Evolutionary conservation across 2,888 invertebrate genomes (phyloP).

Genomic region (Deroplatys truncata): DNA sequence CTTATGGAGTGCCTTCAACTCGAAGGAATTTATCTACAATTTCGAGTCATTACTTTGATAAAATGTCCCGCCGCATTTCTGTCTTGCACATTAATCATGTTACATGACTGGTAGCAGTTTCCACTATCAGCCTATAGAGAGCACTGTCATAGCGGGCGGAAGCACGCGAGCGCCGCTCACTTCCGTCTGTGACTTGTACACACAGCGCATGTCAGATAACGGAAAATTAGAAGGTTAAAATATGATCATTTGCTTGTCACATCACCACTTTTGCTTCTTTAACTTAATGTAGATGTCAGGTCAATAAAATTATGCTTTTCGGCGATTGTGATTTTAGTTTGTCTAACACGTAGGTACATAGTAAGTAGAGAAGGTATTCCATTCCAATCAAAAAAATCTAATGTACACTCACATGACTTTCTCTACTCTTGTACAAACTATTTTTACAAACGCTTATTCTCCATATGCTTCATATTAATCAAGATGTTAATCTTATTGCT

Average conservation of each 20-base stretch:
- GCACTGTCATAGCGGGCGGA: neutral
- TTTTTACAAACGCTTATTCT: no score
- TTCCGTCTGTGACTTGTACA: neutral
- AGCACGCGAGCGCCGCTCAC: no score
- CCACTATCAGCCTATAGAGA: neutral
- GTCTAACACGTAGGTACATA: no score
- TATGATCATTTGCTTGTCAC: neutral
- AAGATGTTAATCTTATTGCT: no score
- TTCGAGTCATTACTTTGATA: neutral
- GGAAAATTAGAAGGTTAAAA: no score
- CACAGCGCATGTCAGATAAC: neutral
- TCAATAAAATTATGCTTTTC: no score
- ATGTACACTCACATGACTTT: no score
- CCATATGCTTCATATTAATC: no score
- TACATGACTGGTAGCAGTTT: neutral
- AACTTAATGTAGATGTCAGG: neutral
- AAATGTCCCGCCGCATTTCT: neutral
- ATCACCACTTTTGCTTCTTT: neutral
- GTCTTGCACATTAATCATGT: neutral
- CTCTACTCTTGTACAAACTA: no score
- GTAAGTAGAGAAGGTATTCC: no score
- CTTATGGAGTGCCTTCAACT: neutral
- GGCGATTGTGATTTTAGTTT: no score
- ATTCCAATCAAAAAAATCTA: no score
- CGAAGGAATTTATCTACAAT: neutral